phyloP scores from a whole-genome alignment of 2,113 vertebrate species.

The Rattus rattus region DNA sequence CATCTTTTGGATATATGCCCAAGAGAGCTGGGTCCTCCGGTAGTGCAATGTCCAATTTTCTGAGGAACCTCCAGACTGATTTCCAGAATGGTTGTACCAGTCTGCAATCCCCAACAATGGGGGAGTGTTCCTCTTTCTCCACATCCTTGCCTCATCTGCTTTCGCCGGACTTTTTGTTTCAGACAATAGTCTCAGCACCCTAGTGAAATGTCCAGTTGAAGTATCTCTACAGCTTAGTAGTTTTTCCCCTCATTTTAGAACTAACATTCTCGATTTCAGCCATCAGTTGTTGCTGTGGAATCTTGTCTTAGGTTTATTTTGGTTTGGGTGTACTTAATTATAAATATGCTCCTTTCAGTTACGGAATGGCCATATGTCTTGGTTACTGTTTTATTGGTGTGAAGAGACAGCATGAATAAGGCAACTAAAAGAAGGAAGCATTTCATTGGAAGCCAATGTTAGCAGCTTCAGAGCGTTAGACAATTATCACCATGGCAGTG shows the following conservation, averaged over 20 bases:
- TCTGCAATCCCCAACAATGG: too few relatives aligned
- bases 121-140: too few relatives aligned
- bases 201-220: constrained; percentile 7
- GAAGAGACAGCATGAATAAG: background rate
- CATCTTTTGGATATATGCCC: too few relatives aligned
- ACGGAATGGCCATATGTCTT: background rate
- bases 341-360: background rate
- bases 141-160: too few relatives aligned
- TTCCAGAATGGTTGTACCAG: too few relatives aligned
- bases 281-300: background rate
- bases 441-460: background rate
- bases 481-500: background rate
- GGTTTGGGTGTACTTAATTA: background rate
- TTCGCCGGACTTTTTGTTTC: background rate
- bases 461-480: background rate
- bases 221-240: background rate
- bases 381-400: background rate
- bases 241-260: background rate
- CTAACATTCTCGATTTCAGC: background rate
- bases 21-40: too few relatives aligned
- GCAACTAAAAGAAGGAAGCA: background rate
- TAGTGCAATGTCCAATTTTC: too few relatives aligned
- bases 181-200: background rate
- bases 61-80: too few relatives aligned
- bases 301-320: constrained; percentile 4